A percentile compares a stretch with the other conserved stretches of the same genome.
These are phyloP conservation scores for Platerodrilus igneus DNA, from an alignment of 2,888 invertebrate genomes.

Conservation along the genomic window DNA sequence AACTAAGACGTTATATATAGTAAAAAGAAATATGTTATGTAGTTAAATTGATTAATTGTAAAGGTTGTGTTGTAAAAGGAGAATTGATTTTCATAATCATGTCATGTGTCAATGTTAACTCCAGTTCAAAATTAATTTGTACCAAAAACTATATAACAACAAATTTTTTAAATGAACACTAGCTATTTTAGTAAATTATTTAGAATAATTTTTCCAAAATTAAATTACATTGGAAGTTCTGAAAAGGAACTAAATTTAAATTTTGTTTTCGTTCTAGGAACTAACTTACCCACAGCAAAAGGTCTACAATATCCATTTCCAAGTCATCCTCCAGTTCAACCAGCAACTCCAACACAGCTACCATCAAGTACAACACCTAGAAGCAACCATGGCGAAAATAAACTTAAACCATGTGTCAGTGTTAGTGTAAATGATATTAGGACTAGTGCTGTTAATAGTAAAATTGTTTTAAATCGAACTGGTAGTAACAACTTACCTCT, in stretches of 20 bases:
- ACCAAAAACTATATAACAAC: too few relatives aligned
- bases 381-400: constrained; percentile 40
- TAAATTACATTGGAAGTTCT: too few relatives aligned
- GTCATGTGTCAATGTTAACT: too few relatives aligned
- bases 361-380: constrained; percentile 34
- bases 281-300: constrained; percentile 47
- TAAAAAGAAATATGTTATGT: too few relatives aligned
- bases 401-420: constrained; percentile 43
- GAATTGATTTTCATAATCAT: too few relatives aligned
- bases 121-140: too few relatives aligned
- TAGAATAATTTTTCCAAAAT: too few relatives aligned
- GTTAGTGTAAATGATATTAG: constrained; percentile 40
- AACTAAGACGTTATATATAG: too few relatives aligned
- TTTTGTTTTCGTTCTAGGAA: constrained; percentile 10
- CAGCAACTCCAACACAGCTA: constrained; percentile 29
- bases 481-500: constrained; percentile 27
- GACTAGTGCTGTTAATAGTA: constrained; percentile 35
- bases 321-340: constrained; percentile 63
- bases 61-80: too few relatives aligned
- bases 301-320: constrained; percentile 74
- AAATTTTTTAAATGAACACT: constrained; percentile 3
- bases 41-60: too few relatives aligned
- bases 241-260: too few relatives aligned
- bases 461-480: constrained; percentile 44
- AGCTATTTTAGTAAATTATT: too few relatives aligned